Percentiles rank a stretch among this genome's conserved stretches.
phyloP scores from a whole-genome alignment of 2,797 vertebrate species.

The Carcharodon carcharias region DNA sequence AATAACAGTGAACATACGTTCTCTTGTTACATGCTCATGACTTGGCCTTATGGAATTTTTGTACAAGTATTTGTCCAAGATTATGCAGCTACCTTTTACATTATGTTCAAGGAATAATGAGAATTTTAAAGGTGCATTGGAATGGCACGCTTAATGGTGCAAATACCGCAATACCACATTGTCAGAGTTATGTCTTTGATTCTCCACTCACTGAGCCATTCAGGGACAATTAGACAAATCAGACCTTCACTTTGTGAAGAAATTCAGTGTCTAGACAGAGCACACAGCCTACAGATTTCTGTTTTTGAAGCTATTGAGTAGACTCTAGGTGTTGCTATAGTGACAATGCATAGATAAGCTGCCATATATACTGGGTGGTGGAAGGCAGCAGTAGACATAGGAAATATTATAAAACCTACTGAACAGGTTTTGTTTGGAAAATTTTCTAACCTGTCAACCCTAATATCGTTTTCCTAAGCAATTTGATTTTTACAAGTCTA shows the following conservation, averaged over 20 bases:
- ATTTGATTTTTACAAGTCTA: neutral
- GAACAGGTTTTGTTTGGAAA: neutral
- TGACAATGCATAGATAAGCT: neutral
- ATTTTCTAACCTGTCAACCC: neutral
- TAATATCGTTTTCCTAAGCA: neutral
- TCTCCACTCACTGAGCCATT: neutral
- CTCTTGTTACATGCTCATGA: neutral
- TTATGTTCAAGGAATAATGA: neutral
- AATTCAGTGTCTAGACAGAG: neutral
- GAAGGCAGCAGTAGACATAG: neutral
- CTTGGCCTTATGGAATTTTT: neutral
- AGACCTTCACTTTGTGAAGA: neutral
- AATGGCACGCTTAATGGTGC: neutral
- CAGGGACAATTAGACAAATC: neutral
- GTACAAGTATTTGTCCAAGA: neutral
- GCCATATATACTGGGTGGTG: neutral
- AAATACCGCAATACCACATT: neutral
- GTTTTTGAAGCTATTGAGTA: neutral
- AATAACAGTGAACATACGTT: neutral
- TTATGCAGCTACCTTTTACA: neutral
- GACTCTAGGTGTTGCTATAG: neutral
- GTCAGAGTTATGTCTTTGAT: neutral
- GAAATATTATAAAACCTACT: neutral
- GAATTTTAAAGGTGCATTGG: neutral
- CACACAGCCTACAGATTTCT: neutral